Percentiles rank a stretch among this genome's conserved stretches.
Conservation (phyloP, 2,113 vertebrate genomes). For the Burhinus oedicnemus region DNA sequence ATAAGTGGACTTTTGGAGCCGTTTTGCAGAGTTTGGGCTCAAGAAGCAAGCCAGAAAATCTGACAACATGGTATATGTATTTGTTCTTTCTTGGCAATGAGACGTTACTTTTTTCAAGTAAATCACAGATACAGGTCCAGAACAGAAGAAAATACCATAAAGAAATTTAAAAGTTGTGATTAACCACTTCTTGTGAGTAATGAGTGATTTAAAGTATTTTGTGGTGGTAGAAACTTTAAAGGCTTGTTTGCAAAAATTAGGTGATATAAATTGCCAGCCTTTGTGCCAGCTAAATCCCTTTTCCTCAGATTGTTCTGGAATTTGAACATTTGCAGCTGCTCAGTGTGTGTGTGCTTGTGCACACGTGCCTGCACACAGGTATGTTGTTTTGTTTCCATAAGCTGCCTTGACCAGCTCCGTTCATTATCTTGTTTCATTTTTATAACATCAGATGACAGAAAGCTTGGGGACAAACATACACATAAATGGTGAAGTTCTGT, state of each 20-base stretch:
- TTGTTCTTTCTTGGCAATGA: neutral
- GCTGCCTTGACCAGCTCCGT: neutral
- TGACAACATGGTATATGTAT: neutral
- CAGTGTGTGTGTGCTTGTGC: neutral
- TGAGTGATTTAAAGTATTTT: neutral
- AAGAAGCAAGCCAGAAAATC: neutral
- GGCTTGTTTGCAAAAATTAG: neutral
- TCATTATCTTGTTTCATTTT: neutral
- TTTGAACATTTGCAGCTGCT: neutral
- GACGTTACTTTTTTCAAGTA: neutral
- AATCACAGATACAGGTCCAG: neutral
- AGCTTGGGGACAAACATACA: neutral
- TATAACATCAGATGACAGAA: neutral
- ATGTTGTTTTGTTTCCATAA: neutral
- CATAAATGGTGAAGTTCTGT: neutral
- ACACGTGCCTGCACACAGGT: neutral
- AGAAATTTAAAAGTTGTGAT: neutral
- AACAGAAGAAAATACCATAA: neutral
- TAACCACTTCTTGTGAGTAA: neutral
- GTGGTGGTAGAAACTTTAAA: neutral
- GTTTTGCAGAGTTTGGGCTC: neutral
- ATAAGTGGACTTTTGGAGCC: neutral
- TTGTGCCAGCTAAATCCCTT: neutral
- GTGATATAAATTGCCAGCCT: neutral
- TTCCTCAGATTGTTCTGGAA: neutral